phyloP scores from a whole-genome alignment of 2,113 vertebrate genomes.

The Marmota monax region DNA sequence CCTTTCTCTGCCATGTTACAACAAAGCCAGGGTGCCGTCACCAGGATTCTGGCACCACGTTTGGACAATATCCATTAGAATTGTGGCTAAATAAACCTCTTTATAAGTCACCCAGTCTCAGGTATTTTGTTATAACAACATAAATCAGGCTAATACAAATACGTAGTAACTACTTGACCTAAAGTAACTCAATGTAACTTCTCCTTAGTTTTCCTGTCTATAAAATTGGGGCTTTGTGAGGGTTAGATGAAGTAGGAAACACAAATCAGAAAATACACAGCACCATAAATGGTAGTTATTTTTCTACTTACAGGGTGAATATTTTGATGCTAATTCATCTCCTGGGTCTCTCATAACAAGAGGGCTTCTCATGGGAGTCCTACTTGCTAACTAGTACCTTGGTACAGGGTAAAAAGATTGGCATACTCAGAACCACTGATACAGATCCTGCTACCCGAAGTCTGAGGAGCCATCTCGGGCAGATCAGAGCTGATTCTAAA shows the following conservation, averaged over 20 bases:
- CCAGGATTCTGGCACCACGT: background rate
- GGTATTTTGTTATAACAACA: background rate
- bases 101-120: background rate
- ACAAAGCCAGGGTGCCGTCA: background rate
- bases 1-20: background rate
- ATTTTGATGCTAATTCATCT: background rate
- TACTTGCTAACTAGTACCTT: background rate
- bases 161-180: background rate
- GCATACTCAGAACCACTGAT: background rate
- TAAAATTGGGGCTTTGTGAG: background rate
- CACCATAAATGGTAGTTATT: background rate
- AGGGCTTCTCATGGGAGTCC: background rate
- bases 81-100: background rate
- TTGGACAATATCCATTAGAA: background rate
- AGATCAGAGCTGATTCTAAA: background rate
- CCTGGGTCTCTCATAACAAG: background rate
- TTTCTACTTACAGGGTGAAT: background rate
- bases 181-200: background rate
- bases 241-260: background rate
- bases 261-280: background rate
- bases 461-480: background rate
- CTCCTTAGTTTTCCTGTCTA: background rate
- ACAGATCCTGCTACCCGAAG: background rate
- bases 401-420: background rate
- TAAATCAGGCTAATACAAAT: background rate